Conservation (phyloP, 2,113 vertebrate genomes). For the Collichthys lucidus region DNA sequence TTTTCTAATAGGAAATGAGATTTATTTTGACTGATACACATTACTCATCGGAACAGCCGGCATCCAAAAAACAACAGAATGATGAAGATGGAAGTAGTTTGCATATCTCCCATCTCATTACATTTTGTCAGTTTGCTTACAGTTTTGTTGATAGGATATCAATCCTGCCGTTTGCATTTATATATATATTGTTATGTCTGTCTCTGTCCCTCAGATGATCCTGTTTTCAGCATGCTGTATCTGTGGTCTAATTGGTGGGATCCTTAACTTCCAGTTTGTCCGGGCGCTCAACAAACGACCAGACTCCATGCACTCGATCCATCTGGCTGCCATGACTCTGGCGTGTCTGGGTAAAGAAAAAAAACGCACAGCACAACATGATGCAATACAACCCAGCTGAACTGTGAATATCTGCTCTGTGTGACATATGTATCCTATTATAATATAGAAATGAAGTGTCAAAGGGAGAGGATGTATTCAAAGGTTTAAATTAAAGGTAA, state of each 20-base stretch:
- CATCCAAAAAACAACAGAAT: conserved; percentile 19
- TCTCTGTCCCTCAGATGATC: conserved; percentile 89
- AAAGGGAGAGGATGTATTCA: not conserved
- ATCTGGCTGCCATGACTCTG: conserved; percentile 94
- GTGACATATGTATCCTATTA: not conserved
- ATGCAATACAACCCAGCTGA: not conserved
- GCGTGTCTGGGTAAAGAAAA: conserved; percentile 88
- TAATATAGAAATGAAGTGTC: not conserved
- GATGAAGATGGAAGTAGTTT: conserved; percentile 31
- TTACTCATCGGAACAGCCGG: conserved; percentile 41
- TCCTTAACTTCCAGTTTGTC: conserved; percentile 99
- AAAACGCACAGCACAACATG: not conserved
- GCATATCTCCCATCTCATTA: conserved; percentile 40
- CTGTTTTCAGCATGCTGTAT: conserved; percentile 99
- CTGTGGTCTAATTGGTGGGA: conserved; percentile 97
- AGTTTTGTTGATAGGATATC: conserved; percentile 30
- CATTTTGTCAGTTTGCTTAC: conserved; percentile 56
- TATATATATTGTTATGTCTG: not conserved
- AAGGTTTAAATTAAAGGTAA: not conserved
- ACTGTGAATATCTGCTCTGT: not conserved
- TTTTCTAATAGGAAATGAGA: conserved; percentile 67
- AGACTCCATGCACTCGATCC: conserved; percentile 88
- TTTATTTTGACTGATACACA: conserved; percentile 59
- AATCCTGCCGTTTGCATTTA: conserved; percentile 19
- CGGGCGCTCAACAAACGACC: conserved; percentile 92